Base-by-base conservation (phyloP, 2,113 vertebrate genomes). In the Anolis sagrei region DNA sequence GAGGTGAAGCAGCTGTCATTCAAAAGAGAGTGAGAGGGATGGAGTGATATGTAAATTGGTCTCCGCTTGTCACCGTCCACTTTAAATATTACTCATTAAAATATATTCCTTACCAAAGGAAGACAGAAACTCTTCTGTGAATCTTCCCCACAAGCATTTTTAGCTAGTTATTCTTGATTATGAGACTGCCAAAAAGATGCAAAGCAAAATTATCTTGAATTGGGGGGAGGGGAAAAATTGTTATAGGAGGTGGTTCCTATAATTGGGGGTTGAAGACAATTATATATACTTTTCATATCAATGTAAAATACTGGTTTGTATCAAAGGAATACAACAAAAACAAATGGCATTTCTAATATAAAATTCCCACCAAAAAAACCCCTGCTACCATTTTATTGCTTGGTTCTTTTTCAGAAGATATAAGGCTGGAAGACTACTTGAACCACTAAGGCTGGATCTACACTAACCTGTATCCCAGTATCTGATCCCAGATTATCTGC, bases 101-200 rank as follows among this genome's bases (percentile, higher is more conserved):
- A 76, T 49, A 9, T 51, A 68, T 69, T 48, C 32, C 29, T 81
- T 34, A 36, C 73, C 58, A n/a, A 76, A 49, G 39, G 5, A 86
- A 75, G 74, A 48, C 11, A 2, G 64, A 49, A 86, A 25, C 0
- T 32, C 58, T 48, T 54, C 25, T 79, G 2, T 51, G 44, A 75
- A 80, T 58, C 2, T 51, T 39, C 23, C 29, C 16, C 10, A 25
- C 21, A 27, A 21, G 36, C 83, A 34, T 79, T 82, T 83, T 11
- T 23, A 9, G 23, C 14, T 74, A 78, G 32, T 34, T 89, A 76
- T 89, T 90, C 90, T 88, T 66, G 25, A 66, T 27, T 27, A 66
- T 66, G 21, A 25, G 64, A 68, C 11, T 68, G 10, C 9, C 10
- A 9, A n/a, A 68, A 64, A 29, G 4, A 18, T 62, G 61, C 25